Conservation (phyloP, 2,797 vertebrate species). For the Pogonophryne albipinna region DNA sequence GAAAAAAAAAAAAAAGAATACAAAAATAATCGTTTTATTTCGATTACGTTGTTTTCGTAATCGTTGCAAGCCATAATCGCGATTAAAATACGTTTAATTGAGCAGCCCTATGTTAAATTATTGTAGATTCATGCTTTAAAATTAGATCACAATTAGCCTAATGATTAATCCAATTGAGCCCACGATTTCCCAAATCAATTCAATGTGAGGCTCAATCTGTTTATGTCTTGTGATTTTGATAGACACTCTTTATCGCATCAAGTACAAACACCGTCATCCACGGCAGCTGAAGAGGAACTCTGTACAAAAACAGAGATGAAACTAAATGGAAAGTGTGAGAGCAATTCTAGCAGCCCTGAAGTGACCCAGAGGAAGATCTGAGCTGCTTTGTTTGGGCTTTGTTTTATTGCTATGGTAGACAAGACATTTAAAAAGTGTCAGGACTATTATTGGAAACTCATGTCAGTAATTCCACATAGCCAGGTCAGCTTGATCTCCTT, state of each 20-base stretch:
- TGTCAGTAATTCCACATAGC: slow-evolving; percentile 68
- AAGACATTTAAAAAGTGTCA: slow-evolving; percentile 39
- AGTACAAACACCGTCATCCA: slow-evolving; percentile 25
- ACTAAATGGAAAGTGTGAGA: slow-evolving; percentile 57
- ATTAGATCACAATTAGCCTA: slow-evolving; percentile 45
- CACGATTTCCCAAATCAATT: slow-evolving; percentile 46
- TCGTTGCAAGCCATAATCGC: too few relatives aligned
- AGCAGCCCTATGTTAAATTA: slow-evolving; percentile 19
- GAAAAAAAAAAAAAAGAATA: too few relatives aligned
- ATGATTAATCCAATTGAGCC: slow-evolving; percentile 32
- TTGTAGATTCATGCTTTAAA: slow-evolving; percentile 41
- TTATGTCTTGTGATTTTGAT: slow-evolving; percentile 46
- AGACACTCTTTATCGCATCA: slow-evolving; percentile 44
- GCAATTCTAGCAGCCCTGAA: slow-evolving; percentile 23
- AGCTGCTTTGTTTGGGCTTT: slow-evolving; percentile 48
- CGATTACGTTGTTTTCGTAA: too few relatives aligned
- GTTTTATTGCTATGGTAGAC: slow-evolving; percentile 52
- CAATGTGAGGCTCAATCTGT: slow-evolving; percentile 14
- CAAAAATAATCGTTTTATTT: too few relatives aligned
- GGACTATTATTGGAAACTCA: slow-evolving; percentile 59
- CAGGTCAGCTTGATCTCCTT: slow-evolving; percentile 51
- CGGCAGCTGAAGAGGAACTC: not conserved
- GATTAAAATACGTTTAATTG: too few relatives aligned
- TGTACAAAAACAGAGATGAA: slow-evolving; percentile 24
- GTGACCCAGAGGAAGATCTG: slow-evolving; percentile 32